Evolutionary conservation across 2,113 vertebrate genomes (phyloP).

Genomic region (Oenanthe oenanthe): DNA sequence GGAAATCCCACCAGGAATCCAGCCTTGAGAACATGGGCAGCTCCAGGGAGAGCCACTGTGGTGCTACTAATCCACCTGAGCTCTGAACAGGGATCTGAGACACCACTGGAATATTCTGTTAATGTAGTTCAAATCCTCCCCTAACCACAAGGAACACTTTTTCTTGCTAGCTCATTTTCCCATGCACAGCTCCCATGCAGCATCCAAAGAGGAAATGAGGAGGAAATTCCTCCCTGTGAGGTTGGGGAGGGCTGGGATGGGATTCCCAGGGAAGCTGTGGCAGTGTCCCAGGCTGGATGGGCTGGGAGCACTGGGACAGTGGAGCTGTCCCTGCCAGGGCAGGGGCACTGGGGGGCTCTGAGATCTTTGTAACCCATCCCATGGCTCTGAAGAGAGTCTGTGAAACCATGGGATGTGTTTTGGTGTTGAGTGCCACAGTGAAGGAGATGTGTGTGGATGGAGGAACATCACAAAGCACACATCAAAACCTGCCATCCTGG

Average conservation of each 20-base stretch:
- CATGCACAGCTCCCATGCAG: not conserved
- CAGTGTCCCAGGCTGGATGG: not conserved
- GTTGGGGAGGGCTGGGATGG: not conserved
- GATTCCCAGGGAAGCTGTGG: not conserved
- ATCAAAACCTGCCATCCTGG: not conserved
- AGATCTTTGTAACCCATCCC: not conserved
- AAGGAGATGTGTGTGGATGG: not conserved
- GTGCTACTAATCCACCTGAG: not conserved
- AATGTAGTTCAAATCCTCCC: not conserved
- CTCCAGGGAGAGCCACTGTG: not conserved
- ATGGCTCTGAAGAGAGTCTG: not conserved
- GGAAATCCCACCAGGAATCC: not conserved
- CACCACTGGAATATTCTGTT: not conserved
- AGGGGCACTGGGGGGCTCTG: not conserved
- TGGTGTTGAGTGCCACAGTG: not conserved
- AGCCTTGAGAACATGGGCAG: not conserved
- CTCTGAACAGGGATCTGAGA: not conserved
- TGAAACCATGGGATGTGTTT: not conserved
- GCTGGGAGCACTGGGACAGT: not conserved
- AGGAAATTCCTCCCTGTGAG: not conserved
- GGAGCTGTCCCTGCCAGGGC: not conserved
- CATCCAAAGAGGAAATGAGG: not conserved
- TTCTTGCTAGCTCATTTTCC: not conserved
- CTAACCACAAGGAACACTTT: not conserved
- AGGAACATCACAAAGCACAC: not conserved